Evolutionary conservation across 1,140 invertebrate genomes (phyloP).

Genomic region (Hydropsyche tenuis): DNA sequence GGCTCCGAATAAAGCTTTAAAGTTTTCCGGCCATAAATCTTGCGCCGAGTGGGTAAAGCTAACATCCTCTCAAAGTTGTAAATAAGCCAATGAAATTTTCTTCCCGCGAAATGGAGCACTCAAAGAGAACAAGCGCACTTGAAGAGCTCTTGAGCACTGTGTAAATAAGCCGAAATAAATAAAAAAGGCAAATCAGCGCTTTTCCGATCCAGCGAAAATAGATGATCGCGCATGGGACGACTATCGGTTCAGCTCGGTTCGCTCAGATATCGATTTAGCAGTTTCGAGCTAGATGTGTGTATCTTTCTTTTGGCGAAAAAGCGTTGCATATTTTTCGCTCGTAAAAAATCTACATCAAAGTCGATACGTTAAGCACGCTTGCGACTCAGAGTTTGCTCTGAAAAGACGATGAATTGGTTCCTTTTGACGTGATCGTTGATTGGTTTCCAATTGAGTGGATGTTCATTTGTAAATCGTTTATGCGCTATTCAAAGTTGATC

Average conservation of each 20-base stretch:
- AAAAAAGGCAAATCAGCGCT: constrained; percentile 25
- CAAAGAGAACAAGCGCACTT: constrained; percentile 20
- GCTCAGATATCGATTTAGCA: too few relatives aligned
- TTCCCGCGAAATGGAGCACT: constrained; percentile 24
- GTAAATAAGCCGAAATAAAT: constrained; percentile 26
- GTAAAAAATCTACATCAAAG: background rate
- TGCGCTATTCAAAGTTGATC: too few relatives aligned
- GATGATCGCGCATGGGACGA: constrained; percentile 4
- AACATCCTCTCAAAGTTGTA: constrained; percentile 26
- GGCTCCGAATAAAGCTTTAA: constrained; percentile 21
- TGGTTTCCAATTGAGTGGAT: too few relatives aligned
- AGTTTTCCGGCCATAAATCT: constrained; percentile 34
- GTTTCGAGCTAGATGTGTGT: too few relatives aligned
- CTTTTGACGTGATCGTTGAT: too few relatives aligned
- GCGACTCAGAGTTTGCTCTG: background rate
- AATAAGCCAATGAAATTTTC: constrained; percentile 32
- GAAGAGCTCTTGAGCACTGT: constrained; percentile 19
- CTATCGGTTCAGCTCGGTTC: background rate
- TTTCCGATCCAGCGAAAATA: constrained; percentile 2
- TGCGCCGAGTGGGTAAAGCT: background rate
- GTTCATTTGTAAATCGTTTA: too few relatives aligned
- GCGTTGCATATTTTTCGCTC: background rate
- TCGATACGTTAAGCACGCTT: background rate
- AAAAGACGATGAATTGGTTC: too few relatives aligned
- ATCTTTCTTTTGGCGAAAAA: too few relatives aligned